Evolutionary conservation across 2,888 invertebrate genomes (phyloP).

Genomic region (Epistrophella euchroma): DNA sequence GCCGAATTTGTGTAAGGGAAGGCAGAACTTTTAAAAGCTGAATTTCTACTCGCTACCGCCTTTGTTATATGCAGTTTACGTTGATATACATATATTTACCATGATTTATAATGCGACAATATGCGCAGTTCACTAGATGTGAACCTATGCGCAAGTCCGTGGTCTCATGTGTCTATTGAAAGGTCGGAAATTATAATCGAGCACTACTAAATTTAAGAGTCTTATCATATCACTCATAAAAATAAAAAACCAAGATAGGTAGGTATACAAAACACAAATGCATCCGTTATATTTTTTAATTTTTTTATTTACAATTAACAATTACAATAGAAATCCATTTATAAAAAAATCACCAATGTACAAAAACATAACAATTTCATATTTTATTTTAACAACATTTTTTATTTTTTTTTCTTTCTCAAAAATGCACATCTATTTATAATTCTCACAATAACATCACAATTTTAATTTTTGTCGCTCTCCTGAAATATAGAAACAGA

Average conservation of each 20-base stretch:
- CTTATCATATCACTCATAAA: background rate
- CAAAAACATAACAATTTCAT: constrained; percentile 61
- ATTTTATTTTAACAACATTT: constrained; percentile 57
- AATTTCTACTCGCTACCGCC: too few relatives aligned
- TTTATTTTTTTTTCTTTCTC: constrained; percentile 19
- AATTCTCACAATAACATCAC: constrained; percentile 60
- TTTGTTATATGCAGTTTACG: too few relatives aligned
- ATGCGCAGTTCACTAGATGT: too few relatives aligned
- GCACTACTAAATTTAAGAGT: too few relatives aligned
- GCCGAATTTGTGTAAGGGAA: too few relatives aligned
- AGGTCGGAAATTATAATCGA: too few relatives aligned
- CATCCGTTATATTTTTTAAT: background rate
- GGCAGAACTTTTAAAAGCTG: too few relatives aligned
- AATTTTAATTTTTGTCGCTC: constrained; percentile 65
- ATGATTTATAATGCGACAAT: too few relatives aligned
- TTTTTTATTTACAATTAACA: constrained; percentile 63
- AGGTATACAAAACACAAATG: background rate
- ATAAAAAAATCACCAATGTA: constrained; percentile 69
- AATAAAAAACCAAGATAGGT: background rate
- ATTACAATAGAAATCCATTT: constrained; percentile 51
- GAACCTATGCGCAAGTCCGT: too few relatives aligned
- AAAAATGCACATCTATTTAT: constrained; percentile 51
- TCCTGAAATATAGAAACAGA: constrained; percentile 69
- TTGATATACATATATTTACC: too few relatives aligned
- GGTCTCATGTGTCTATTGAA: too few relatives aligned